These are phyloP conservation scores for Ethmia dodecea DNA, from an alignment of 2,888 invertebrate genomes.

Conservation along the genomic window DNA sequence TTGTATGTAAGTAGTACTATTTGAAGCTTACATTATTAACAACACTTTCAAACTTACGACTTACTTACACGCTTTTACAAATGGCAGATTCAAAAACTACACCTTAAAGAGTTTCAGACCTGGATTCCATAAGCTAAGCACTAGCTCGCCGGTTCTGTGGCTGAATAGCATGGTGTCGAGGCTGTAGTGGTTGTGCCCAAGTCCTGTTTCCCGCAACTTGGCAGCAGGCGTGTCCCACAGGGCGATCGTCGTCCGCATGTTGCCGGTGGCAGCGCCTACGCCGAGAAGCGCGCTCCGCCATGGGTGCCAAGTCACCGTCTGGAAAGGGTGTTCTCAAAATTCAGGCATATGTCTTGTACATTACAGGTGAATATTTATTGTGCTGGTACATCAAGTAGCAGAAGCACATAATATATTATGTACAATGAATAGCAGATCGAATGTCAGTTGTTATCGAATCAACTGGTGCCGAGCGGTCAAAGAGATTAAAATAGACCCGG, in stretches of 20 bases:
- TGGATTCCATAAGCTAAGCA: constrained; percentile 55
- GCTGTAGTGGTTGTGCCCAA: constrained; percentile 29
- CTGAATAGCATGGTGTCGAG: constrained; percentile 66
- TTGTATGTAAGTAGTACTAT: too few species aligned
- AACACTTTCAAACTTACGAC: too few species aligned
- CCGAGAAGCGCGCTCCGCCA: constrained; percentile 63
- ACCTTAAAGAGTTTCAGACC: constrained; percentile 2
- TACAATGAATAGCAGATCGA: too few species aligned
- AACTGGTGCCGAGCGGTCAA: too few species aligned
- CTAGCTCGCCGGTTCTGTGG: constrained; percentile 59
- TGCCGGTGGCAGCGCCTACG: constrained; percentile 36
- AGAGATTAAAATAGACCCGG: too few species aligned
- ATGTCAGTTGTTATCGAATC: too few species aligned
- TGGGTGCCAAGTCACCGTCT: constrained; percentile 66
- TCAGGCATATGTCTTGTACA: too few species aligned
- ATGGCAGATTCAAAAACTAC: background rate
- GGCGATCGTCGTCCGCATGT: constrained; percentile 33
- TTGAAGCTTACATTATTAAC: too few species aligned
- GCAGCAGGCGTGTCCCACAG: constrained; percentile 49
- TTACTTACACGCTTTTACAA: too few species aligned
- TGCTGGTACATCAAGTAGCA: too few species aligned
- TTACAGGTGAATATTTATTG: too few species aligned
- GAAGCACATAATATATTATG: too few species aligned
- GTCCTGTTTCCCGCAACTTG: constrained; percentile 25
- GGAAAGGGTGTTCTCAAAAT: constrained; percentile 4